Evolutionary conservation across 2,888 invertebrate genomes (phyloP).

Genomic region (Ormyrus labotus): DNA sequence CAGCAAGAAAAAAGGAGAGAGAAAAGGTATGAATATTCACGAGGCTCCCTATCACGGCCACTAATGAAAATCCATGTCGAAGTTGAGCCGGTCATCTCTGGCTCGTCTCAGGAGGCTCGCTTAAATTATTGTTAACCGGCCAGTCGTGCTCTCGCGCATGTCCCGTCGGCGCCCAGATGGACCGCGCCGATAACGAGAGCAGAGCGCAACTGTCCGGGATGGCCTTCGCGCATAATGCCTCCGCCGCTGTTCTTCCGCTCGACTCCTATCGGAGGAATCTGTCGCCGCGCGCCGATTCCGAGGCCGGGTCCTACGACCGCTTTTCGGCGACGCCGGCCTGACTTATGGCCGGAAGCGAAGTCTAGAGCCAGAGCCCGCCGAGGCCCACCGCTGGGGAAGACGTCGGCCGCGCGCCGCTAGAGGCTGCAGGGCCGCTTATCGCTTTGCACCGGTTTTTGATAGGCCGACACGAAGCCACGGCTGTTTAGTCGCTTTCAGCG

Average conservation of each 20-base stretch:
- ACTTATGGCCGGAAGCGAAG: conserved; percentile 47
- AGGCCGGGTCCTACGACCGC: too few species aligned
- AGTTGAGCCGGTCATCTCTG: too few species aligned
- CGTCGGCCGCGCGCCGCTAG: background rate
- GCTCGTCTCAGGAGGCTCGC: too few species aligned
- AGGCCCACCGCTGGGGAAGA: background rate
- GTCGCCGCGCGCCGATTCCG: too few species aligned
- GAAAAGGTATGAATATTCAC: too few species aligned
- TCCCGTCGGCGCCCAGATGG: conserved; percentile 31
- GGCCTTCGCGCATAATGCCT: background rate
- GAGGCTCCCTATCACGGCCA: too few species aligned
- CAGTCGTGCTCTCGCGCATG: background rate
- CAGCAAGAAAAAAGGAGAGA: too few species aligned
- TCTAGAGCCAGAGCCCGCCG: background rate
- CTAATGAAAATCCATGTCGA: too few species aligned
- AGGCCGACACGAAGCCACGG: too few species aligned
- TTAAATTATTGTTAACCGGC: conserved; percentile 21
- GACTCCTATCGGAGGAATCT: too few species aligned
- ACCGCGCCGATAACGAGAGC: conserved; percentile 23
- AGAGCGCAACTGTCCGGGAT: background rate
- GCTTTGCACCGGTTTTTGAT: too few species aligned
- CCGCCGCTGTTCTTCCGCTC: background rate
- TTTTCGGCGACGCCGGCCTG: background rate
- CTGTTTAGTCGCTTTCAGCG: too few species aligned
- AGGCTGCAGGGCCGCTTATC: background rate